phyloP scores from a whole-genome alignment of 2,113 vertebrate genomes.

The Prunella himalayana region DNA sequence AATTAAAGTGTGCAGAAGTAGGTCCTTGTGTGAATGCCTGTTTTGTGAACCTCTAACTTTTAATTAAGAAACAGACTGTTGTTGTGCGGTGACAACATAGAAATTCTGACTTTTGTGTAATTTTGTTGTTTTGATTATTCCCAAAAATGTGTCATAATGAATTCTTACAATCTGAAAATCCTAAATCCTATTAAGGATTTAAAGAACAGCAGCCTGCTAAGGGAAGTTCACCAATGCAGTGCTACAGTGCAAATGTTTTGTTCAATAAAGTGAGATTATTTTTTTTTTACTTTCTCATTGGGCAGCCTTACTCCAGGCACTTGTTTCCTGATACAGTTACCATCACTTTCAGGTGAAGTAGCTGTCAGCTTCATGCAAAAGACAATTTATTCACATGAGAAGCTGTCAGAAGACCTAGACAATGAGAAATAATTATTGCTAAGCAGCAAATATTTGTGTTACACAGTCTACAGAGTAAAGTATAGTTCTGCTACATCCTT shows the following conservation, averaged over 20 bases:
- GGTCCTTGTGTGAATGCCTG: neutral
- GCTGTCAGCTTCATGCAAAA: neutral
- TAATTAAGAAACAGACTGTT: neutral
- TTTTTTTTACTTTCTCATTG: neutral
- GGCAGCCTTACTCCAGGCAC: neutral
- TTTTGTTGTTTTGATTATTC: neutral
- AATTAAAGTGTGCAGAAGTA: neutral
- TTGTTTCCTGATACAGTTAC: neutral
- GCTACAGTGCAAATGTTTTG: neutral
- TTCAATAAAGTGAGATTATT: neutral
- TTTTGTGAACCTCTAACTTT: neutral
- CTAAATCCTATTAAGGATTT: neutral
- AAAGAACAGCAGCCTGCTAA: neutral
- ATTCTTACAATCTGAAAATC: neutral
- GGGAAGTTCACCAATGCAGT: neutral
- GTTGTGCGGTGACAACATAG: neutral
- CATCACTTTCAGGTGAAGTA: neutral
- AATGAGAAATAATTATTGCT: neutral
- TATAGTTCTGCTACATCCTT: neutral
- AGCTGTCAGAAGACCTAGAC: neutral
- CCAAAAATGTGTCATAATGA: neutral
- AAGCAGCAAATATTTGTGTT: neutral
- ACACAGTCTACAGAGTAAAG: neutral
- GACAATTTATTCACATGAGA: neutral
- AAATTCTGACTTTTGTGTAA: neutral